Base-by-base conservation (phyloP, 1,140 invertebrate genomes). In the Drosophila grimshawi region DNA sequence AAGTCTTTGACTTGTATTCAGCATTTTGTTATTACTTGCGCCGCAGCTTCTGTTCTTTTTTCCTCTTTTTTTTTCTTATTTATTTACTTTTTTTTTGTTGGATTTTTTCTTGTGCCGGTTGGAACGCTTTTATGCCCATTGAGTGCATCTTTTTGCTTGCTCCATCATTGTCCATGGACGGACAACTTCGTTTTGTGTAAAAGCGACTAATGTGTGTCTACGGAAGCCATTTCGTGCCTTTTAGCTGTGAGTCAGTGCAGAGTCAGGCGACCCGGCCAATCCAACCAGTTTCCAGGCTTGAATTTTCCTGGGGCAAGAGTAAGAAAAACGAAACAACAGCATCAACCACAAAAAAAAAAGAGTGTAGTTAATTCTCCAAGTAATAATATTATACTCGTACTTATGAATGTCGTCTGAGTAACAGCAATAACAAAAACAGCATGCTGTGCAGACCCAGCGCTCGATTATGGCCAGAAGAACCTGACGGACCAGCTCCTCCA, bases 1-100 rank as follows among this genome's bases (percentile, higher is more conserved):
- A 88, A 89, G 85, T 88, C 85, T 88, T 88, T 88, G 85, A 88
- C 86, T 88, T 88, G 85, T 88, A 90, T 89, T 85, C 77, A 85
- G 73, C 39, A 89, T 88, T 86, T 88, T 86, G 56, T 75, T 81
- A 72, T 76, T 78, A 75, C 76, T 86, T 77, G 43, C 64, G 41
- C 71, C 79, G 51, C 63, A 80, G 78, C 68, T 88, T 78, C 69
- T 67, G 57, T 71, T 70, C 61, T 63, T 65, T 53, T 61, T 77
- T 56, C 39, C 27, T 51, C 48, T 59, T 80, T 37, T 41, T 32
- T 80, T 78, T 80, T 66, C 57, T 52, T 59, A 7, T 43, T 8
- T 52, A 5, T 45, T 59, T 19, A 27, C 3, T 37, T 29, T 46
- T 55, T 29, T 43, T 33, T 43, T 68, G 29, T 60, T 51, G 19